phyloP scores from a whole-genome alignment of 1,140 invertebrate genomes.

The Nephotettix cincticeps region DNA sequence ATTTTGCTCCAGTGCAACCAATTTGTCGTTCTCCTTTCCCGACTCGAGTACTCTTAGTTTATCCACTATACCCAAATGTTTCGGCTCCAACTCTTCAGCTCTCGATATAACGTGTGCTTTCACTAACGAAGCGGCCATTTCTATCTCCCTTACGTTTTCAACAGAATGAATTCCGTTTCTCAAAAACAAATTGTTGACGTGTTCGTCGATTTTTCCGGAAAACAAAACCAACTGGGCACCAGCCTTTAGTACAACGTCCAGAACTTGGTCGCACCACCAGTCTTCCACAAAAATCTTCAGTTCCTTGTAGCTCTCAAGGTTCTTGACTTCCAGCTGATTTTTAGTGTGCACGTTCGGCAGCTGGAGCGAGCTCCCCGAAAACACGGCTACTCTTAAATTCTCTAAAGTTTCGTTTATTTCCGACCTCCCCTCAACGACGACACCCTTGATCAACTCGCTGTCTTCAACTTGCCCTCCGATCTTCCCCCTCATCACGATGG shows the following conservation, averaged over 20 bases:
- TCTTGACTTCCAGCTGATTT: background rate
- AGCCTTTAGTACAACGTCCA: background rate
- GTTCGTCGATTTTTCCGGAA: background rate
- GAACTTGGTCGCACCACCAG: background rate
- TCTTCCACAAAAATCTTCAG: background rate
- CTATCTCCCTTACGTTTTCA: background rate
- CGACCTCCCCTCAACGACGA: background rate
- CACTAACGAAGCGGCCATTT: background rate
- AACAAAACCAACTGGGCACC: background rate
- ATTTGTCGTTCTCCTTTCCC: background rate
- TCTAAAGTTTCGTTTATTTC: background rate
- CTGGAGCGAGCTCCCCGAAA: background rate
- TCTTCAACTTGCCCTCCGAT: background rate
- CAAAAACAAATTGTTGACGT: background rate
- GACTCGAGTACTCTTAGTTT: background rate
- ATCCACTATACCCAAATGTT: background rate
- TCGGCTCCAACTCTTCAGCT: background rate
- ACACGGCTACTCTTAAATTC: background rate
- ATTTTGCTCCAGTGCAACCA: background rate
- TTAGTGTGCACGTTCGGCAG: background rate
- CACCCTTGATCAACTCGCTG: background rate
- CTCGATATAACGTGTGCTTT: background rate
- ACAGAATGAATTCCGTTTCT: background rate
- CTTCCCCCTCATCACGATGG: background rate
- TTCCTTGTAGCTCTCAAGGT: background rate